Evolutionary conservation across 1,140 invertebrate species (phyloP).

Genomic region (Rhagoletis zephyria): DNA sequence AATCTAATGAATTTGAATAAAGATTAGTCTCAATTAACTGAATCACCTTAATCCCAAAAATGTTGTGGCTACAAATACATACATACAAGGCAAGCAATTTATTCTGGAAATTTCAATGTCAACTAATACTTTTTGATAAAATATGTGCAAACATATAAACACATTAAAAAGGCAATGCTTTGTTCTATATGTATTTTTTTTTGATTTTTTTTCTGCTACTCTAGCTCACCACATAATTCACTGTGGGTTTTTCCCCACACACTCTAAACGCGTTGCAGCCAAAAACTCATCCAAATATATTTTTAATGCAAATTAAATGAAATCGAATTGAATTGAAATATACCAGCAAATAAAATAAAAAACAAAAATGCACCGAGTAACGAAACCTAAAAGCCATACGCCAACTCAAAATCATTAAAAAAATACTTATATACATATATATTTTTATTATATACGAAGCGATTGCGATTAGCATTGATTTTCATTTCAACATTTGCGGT

Average conservation of each 20-base stretch:
- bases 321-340: not conserved
- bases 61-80: no score
- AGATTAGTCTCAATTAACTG: no score
- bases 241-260: conserved; percentile 27
- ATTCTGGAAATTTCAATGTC: conserved; percentile 20
- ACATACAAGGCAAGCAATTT: not conserved
- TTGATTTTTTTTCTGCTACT: not conserved
- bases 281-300: conserved; percentile 1
- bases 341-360: not conserved
- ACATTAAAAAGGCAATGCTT: not conserved
- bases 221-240: not conserved
- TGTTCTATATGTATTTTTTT: not conserved
- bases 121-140: conserved; percentile 12
- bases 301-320: conserved; percentile 36
- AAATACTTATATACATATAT: not conserved
- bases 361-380: not conserved
- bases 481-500: conserved; percentile 33
- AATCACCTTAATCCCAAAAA: no score
- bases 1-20: no score
- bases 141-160: not conserved
- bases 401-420: conserved; percentile 35
- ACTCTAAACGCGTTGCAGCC: not conserved
- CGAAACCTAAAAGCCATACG: not conserved
- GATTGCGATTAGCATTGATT: conserved; percentile 18
- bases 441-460: not conserved